Percentiles rank a stretch among this genome's conserved stretches.
Conservation (phyloP, 2,797 vertebrate species). For the Premnoplex brunnescens region DNA sequence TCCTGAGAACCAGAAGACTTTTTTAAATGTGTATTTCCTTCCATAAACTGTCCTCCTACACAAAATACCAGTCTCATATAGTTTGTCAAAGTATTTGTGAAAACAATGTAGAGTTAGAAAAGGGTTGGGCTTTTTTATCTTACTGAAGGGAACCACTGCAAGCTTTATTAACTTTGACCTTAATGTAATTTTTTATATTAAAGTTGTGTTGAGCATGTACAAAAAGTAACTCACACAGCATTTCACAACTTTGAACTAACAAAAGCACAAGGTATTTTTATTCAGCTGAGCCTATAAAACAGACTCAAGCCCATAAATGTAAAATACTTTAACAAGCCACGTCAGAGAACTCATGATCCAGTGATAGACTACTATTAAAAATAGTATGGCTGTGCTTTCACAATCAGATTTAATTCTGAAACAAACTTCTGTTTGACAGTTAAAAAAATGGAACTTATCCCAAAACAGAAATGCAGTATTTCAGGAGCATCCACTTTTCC, state of each 20-base stretch:
- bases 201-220: not conserved
- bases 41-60: not conserved
- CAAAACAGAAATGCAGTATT: not conserved
- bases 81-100: not conserved
- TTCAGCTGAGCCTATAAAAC: not conserved
- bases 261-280: not conserved
- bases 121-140: not conserved
- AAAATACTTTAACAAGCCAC: not conserved
- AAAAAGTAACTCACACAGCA: not conserved
- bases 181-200: not conserved
- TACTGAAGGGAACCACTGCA: not conserved
- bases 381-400: not conserved
- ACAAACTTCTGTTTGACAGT: not conserved
- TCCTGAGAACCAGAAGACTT: not conserved
- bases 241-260: not conserved
- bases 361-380: not conserved
- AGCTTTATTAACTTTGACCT: not conserved
- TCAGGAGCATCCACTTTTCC: not conserved
- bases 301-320: not conserved
- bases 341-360: not conserved
- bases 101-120: not conserved
- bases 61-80: not conserved
- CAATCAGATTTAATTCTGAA: not conserved
- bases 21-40: not conserved
- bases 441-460: accelerated